Conservation (phyloP, 2,113 vertebrate species). For the Oenanthe melanoleuca region DNA sequence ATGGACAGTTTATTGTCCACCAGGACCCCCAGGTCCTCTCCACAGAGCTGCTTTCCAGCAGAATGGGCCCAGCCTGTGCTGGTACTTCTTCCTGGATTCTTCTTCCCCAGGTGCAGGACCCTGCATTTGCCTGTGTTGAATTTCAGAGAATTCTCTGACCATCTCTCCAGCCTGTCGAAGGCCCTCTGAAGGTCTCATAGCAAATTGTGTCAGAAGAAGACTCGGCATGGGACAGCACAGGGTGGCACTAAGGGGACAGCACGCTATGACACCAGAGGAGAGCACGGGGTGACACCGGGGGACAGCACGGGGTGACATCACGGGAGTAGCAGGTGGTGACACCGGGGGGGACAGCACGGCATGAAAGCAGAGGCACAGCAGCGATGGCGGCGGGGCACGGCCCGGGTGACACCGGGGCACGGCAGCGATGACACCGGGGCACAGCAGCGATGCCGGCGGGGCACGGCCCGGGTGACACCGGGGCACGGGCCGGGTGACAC, state of each 20-base stretch:
- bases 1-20: not conserved
- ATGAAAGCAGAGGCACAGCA: too few relatives aligned
- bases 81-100: not conserved
- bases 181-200: not conserved
- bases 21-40: not conserved
- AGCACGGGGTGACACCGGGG: not conserved
- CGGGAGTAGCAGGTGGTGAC: too few relatives aligned
- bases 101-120: not conserved
- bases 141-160: not conserved
- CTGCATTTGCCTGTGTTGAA: not conserved
- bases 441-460: too few relatives aligned
- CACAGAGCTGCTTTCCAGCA: too few relatives aligned
- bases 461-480: too few relatives aligned
- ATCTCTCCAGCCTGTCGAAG: not conserved
- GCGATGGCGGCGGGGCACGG: too few relatives aligned
- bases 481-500: too few relatives aligned
- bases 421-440: too few relatives aligned
- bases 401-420: too few relatives aligned
- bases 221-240: too few relatives aligned
- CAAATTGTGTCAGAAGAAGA: not conserved
- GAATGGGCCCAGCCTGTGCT: not conserved
- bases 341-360: too few relatives aligned
- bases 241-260: not conserved
- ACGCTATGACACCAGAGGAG: rapidly evolving
- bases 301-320: not conserved